Conservation (phyloP, 2,888 invertebrate genomes). For the Miltochrista miniata region DNA sequence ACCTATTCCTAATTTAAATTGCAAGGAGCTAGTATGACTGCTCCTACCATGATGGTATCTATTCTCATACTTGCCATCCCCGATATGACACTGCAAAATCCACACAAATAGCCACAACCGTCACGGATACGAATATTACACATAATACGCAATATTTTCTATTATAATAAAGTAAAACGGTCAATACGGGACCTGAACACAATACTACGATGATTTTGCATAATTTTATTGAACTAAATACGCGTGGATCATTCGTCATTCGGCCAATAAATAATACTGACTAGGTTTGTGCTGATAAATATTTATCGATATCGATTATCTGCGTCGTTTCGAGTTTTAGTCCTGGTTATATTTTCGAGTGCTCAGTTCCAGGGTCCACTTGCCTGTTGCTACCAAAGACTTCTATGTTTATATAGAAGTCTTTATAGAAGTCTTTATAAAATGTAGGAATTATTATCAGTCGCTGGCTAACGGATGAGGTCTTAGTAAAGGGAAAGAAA, state of each 20-base stretch:
- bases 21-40: too few relatives aligned
- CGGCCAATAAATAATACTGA: conserved; percentile 70
- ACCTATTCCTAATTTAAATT: too few relatives aligned
- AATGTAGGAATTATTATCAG: too few relatives aligned
- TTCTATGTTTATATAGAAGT: too few relatives aligned
- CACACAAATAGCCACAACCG: conserved; percentile 19
- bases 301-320: conserved; percentile 31
- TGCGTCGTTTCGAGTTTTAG: not conserved
- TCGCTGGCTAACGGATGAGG: too few relatives aligned
- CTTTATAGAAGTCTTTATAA: too few relatives aligned
- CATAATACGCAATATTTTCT: conserved; percentile 47
- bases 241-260: conserved; percentile 79
- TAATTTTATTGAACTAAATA: conserved; percentile 81
- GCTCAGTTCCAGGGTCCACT: too few relatives aligned
- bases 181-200: conserved; percentile 56
- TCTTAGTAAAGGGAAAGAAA: too few relatives aligned
- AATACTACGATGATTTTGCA: conserved; percentile 78
- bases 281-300: conserved; percentile 57
- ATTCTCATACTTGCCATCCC: not conserved
- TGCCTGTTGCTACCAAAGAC: too few relatives aligned
- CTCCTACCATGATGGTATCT: not conserved
- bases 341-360: too few relatives aligned
- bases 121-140: conserved; percentile 29
- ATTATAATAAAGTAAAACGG: conserved; percentile 61
- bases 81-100: conserved; percentile 28